Evolutionary conservation across 1,140 invertebrate species (phyloP).

Genomic region (Calliopsis andreniformis): DNA sequence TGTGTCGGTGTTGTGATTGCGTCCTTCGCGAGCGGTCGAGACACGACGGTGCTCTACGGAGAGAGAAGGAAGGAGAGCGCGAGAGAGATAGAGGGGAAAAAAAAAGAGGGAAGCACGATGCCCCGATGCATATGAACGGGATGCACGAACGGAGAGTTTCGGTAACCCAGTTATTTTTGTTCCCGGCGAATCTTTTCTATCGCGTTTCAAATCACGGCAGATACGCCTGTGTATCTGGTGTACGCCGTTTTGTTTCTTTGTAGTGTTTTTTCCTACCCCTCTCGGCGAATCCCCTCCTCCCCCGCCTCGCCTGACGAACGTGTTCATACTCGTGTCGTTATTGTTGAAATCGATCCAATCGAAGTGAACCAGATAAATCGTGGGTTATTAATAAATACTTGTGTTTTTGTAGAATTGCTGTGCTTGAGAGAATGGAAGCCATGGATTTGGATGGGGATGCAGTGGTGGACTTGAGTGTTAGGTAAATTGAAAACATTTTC

Average conservation of each 20-base stretch:
- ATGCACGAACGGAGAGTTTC: slow-evolving; percentile 47
- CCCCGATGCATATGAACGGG: slow-evolving; percentile 30
- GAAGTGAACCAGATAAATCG: slow-evolving; percentile 17
- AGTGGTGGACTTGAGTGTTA: slow-evolving; percentile 88
- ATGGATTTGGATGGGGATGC: slow-evolving; percentile 85
- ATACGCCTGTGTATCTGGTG: not conserved
- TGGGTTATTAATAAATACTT: slow-evolving; percentile 36
- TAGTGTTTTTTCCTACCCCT: slow-evolving; percentile 3
- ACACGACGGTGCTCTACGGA: slow-evolving; percentile 3
- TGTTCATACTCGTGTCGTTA: slow-evolving; percentile 7
- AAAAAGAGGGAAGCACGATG: slow-evolving; percentile 21
- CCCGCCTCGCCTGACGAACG: not conserved
- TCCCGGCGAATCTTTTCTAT: slow-evolving; percentile 35
- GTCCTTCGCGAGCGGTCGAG: not conserved
- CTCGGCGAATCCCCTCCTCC: not conserved
- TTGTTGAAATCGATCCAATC: slow-evolving; percentile 47
- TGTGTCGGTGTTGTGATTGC: slow-evolving; percentile 16
- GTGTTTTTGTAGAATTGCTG: slow-evolving; percentile 50
- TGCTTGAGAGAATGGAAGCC: slow-evolving; percentile 82
- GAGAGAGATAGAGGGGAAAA: no score
- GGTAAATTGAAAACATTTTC: slow-evolving; percentile 79
- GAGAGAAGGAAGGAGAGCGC: no score
- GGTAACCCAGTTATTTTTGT: slow-evolving; percentile 57
- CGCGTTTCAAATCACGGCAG: slow-evolving; percentile 29
- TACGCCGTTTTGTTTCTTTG: not conserved